Evolutionary conservation across 2,888 invertebrate genomes (phyloP).

Genomic region (Hirudinaria manillensis): DNA sequence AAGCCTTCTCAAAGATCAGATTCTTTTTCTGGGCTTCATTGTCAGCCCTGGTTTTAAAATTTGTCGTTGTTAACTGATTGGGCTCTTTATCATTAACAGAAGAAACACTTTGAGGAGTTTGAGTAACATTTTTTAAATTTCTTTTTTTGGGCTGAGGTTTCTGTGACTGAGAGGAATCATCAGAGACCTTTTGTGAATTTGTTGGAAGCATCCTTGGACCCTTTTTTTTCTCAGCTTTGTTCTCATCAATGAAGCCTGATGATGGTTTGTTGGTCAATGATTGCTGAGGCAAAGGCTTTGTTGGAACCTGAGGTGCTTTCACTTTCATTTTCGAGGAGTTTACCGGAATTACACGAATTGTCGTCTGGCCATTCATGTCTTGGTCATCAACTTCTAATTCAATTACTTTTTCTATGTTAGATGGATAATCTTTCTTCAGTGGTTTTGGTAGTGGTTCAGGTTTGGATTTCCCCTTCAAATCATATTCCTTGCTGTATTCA

Average conservation of each 20-base stretch:
- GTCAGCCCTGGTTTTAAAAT: not conserved
- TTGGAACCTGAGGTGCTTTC: not conserved
- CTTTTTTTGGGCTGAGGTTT: conserved; percentile 17
- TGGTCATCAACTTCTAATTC: conserved; percentile 32
- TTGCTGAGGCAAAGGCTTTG: not conserved
- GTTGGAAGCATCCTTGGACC: not conserved
- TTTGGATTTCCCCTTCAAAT: not conserved
- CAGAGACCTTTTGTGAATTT: too few species aligned
- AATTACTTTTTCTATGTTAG: conserved; percentile 30
- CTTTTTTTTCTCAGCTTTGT: conserved; percentile 15
- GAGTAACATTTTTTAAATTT: not conserved
- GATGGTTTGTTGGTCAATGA: not conserved
- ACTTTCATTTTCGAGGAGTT: not conserved
- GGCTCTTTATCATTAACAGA: not conserved
- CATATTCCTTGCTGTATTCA: not conserved
- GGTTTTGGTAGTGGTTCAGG: conserved; percentile 28
- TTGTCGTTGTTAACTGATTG: not conserved
- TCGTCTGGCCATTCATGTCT: conserved; percentile 23
- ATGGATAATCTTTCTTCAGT: not conserved
- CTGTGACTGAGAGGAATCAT: too few species aligned
- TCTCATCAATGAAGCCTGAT: not conserved
- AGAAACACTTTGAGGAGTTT: not conserved
- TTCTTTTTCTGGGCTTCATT: conserved; percentile 13
- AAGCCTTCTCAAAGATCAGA: conserved; percentile 25
- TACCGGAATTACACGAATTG: conserved; percentile 29